Evolutionary conservation across 2,113 vertebrate species (phyloP).

Genomic region (Oryzias curvinotus): DNA sequence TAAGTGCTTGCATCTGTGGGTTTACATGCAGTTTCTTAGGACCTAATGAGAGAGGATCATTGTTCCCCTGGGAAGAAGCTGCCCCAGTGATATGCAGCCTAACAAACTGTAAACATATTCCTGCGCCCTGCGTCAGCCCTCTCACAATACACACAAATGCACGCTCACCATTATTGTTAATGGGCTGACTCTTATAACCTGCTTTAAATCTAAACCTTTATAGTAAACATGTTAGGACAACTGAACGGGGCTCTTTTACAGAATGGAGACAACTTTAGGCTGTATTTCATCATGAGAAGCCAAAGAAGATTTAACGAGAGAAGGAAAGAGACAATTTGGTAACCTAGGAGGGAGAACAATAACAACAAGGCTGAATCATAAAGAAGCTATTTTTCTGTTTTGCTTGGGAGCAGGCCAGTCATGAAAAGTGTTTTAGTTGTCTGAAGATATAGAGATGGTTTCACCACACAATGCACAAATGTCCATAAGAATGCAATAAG

Average conservation of each 20-base stretch:
- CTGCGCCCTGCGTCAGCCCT: constrained; percentile 39
- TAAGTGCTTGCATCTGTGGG: constrained; percentile 69
- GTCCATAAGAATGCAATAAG: constrained; percentile 47
- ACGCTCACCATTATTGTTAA: constrained; percentile 30
- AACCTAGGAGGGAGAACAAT: constrained; percentile 76
- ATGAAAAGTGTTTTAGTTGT: constrained; percentile 45
- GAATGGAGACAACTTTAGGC: constrained; percentile 73
- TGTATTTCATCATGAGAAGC: constrained; percentile 68
- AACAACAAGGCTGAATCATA: constrained; percentile 80
- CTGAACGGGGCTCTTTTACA: constrained; percentile 68
- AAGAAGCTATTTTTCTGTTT: constrained; percentile 77
- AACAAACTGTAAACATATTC: constrained; percentile 71
- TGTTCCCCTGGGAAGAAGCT: constrained; percentile 66
- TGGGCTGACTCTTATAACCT: constrained; percentile 66
- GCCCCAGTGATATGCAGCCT: constrained; percentile 48
- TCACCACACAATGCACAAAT: constrained; percentile 27
- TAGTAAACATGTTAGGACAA: constrained; percentile 78
- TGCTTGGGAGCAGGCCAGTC: constrained; percentile 70
- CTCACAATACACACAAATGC: constrained; percentile 42
- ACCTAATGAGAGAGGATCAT: constrained; percentile 68
- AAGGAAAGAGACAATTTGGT: constrained; percentile 69
- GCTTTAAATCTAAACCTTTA: constrained; percentile 78
- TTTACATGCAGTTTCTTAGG: constrained; percentile 61
- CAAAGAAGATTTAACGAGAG: constrained; percentile 62
- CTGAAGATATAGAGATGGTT: constrained; percentile 29